Conservation (phyloP, 37 sponge, comb jelly and placozoan species). For the Spongilla lacustris region DNA sequence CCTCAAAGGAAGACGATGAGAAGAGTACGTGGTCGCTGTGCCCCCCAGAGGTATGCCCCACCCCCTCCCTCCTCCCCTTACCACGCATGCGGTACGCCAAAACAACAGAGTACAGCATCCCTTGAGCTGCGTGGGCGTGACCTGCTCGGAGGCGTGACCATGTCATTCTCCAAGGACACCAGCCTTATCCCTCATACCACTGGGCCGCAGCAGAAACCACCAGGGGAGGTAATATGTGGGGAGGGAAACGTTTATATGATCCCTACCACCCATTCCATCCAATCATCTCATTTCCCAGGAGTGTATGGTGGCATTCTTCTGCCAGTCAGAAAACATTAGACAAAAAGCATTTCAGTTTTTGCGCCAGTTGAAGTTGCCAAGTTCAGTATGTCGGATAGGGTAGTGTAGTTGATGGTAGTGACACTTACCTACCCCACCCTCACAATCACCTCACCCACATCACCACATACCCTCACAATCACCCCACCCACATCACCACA, state of each 20-base stretch:
- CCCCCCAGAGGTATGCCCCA: not conserved
- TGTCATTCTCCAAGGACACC: slow-evolving; percentile 3
- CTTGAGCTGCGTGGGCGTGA: not conserved
- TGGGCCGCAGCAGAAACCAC: slow-evolving; percentile 17
- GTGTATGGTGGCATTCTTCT: not conserved
- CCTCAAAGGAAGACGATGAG: slow-evolving; percentile 30
- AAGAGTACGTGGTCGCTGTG: not conserved
- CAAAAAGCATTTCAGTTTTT: not conserved
- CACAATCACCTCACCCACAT: no score
- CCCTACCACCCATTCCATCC: not conserved
- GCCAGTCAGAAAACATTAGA: not conserved
- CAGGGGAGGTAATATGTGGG: slow-evolving; percentile 6
- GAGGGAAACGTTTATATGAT: not conserved
- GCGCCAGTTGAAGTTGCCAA: not conserved
- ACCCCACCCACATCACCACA: no score
- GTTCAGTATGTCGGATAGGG: not conserved
- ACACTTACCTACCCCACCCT: no score
- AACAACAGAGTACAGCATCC: not conserved
- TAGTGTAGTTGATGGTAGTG: no score
- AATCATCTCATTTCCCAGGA: not conserved
- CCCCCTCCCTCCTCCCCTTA: slow-evolving; percentile 42
- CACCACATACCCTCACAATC: no score
- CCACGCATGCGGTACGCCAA: not conserved
- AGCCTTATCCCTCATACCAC: slow-evolving; percentile 54
- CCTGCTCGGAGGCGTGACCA: slow-evolving; percentile 8